These are phyloP conservation scores for Clupea harengus DNA, from an alignment of 2,113 vertebrate genomes.

Conservation along the genomic window DNA sequence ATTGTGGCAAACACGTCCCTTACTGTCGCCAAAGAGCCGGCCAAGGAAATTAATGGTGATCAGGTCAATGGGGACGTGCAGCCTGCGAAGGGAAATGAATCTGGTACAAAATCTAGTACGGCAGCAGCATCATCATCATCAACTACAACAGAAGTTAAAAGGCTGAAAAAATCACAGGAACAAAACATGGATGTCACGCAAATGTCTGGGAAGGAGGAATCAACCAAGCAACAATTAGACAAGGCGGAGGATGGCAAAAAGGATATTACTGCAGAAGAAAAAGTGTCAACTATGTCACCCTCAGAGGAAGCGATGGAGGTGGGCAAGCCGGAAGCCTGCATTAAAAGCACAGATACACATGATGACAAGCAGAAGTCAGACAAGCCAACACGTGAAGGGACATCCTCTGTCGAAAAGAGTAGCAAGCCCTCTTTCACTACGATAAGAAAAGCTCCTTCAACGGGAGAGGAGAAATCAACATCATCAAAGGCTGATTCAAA, in stretches of 20 bases:
- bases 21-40: conserved; percentile 76
- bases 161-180: not conserved
- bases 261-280: not conserved
- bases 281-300: not conserved
- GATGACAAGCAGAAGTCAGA: not conserved
- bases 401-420: not conserved
- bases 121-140: not conserved
- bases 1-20: conserved; percentile 61
- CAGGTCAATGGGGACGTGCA: conserved; percentile 83
- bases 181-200: conserved; percentile 9
- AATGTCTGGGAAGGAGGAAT: not conserved
- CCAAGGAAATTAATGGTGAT: conserved; percentile 69
- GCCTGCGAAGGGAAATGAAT: not conserved
- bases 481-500: not conserved
- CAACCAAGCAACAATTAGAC: not conserved
- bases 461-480: not conserved
- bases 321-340: not conserved
- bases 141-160: conserved; percentile 16
- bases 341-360: not conserved
- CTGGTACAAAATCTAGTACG: not conserved
- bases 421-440: not conserved
- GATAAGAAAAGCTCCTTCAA: not conserved
- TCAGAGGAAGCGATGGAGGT: conserved; percentile 36
- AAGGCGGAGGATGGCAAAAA: not conserved
- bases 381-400: conserved; percentile 28